Percentiles rank a stretch among this genome's conserved stretches.
Conservation (phyloP, 1,140 invertebrate species). For the Caenorhabditis briggsae region DNA sequence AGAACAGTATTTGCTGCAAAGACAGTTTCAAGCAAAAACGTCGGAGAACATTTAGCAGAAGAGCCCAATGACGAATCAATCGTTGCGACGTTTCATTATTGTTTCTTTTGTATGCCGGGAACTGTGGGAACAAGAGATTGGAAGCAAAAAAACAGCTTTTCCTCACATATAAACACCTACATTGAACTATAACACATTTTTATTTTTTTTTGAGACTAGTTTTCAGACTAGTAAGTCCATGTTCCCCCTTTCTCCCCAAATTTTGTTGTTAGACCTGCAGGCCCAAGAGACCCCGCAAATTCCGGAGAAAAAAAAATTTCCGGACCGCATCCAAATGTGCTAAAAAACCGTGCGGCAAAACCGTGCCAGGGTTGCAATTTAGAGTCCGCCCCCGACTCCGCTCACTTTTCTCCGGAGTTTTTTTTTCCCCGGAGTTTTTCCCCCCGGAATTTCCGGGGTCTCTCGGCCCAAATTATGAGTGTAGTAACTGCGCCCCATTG, state of each 20-base stretch:
- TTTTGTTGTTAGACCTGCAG: background rate
- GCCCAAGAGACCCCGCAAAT: no score
- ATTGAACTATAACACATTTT: background rate
- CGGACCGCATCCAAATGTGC: no score
- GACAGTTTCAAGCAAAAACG: background rate
- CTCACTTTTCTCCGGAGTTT: no score
- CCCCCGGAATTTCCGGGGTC: no score
- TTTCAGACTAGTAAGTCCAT: background rate
- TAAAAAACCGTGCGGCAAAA: no score
- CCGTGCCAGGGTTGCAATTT: no score
- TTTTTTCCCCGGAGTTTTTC: no score
- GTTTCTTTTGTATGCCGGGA: background rate
- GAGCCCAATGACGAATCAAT: slow-evolving; percentile 12
- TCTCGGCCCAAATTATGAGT: background rate
- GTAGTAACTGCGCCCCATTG: background rate
- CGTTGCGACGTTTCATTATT: slow-evolving; percentile 3
- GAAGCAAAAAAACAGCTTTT: slow-evolving; percentile 29
- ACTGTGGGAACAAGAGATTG: background rate
- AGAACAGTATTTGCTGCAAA: background rate
- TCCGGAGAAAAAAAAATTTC: no score
- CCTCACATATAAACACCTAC: background rate
- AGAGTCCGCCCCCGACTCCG: no score
- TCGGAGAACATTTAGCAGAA: background rate
- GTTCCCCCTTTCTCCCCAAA: background rate
- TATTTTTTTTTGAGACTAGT: background rate